These are phyloP conservation scores for Hypsibius dujardini DNA, from an alignment of 1,140 invertebrate species.

Conservation along the genomic window DNA sequence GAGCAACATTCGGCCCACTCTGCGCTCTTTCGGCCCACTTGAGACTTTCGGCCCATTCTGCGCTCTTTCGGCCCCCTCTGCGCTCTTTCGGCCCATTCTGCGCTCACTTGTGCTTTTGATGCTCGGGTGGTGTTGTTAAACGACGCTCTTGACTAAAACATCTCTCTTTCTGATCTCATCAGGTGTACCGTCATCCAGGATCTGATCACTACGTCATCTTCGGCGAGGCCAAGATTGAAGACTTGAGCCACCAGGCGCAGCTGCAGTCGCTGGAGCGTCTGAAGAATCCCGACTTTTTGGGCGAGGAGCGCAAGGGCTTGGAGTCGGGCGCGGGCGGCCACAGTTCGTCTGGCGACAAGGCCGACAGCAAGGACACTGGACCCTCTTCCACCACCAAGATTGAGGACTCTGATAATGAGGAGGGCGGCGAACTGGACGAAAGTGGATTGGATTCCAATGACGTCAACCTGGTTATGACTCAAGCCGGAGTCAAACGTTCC, in stretches of 20 bases:
- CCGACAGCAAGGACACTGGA: no score
- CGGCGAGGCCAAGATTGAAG: slow-evolving; percentile 76
- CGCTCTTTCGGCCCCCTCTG: no score
- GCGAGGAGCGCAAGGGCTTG: no score
- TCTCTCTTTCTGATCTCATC: background rate
- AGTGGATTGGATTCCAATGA: slow-evolving; percentile 92
- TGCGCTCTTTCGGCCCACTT: no score
- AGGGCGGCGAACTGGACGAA: slow-evolving; percentile 54
- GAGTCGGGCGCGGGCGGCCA: background rate
- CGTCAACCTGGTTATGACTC: slow-evolving; percentile 90
- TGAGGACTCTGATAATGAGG: slow-evolving; percentile 35
- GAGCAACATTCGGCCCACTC: no score
- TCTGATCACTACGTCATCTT: slow-evolving; percentile 99
- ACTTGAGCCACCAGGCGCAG: background rate
- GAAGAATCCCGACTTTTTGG: background rate
- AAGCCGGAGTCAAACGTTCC: slow-evolving; percentile 82
- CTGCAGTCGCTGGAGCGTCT: background rate
- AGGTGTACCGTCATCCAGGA: slow-evolving; percentile 88
- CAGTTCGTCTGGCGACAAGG: background rate
- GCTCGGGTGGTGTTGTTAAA: no score
- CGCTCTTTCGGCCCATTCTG: no score
- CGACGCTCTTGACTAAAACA: no score
- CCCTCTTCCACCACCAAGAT: no score
- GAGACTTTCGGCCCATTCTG: no score
- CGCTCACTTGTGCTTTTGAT: no score